phyloP scores from a whole-genome alignment of 2,888 invertebrate species.

The Drosophila infuscata region DNA sequence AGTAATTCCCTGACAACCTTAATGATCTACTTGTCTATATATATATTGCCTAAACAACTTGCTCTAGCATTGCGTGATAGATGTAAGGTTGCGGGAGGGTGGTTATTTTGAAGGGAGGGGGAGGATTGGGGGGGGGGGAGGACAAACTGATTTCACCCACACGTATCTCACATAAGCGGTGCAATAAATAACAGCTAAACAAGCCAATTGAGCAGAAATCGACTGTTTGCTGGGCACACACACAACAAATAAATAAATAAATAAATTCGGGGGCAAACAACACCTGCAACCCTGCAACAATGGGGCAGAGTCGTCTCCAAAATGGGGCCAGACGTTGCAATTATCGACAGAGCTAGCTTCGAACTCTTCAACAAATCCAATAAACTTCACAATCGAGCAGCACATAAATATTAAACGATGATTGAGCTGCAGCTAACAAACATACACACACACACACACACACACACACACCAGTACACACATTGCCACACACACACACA shows the following conservation, averaged over 20 bases:
- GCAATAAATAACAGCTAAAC: conserved; percentile 78
- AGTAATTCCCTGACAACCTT: neutral
- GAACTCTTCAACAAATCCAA: conserved; percentile 76
- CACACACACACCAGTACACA: conserved; percentile 3
- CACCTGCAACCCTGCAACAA: conserved; percentile 67
- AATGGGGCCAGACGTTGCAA: conserved; percentile 65
- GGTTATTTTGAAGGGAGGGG: neutral
- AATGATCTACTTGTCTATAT: conserved; percentile 9
- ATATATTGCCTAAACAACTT: neutral
- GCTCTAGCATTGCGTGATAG: conserved; percentile 9
- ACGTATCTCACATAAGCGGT: conserved; percentile 53
- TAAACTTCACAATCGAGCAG: conserved; percentile 79
- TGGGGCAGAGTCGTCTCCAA: conserved; percentile 38
- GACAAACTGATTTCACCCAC: conserved; percentile 25
- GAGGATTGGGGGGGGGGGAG: neutral
- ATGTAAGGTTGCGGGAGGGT: neutral
- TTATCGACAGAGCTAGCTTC: conserved; percentile 56
- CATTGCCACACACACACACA: neutral
- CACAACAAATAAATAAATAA: conserved; percentile 9
- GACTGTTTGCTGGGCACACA: conserved; percentile 50
- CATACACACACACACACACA: conserved; percentile 20
- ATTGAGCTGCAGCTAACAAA: conserved; percentile 75
- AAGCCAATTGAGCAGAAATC: conserved; percentile 76
- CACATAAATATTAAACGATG: conserved; percentile 82
- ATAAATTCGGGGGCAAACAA: conserved; percentile 71